Percentiles rank a stretch among this genome's conserved stretches.
Conservation (phyloP, 2,113 vertebrate genomes). For the Corythaixoides concolor region DNA sequence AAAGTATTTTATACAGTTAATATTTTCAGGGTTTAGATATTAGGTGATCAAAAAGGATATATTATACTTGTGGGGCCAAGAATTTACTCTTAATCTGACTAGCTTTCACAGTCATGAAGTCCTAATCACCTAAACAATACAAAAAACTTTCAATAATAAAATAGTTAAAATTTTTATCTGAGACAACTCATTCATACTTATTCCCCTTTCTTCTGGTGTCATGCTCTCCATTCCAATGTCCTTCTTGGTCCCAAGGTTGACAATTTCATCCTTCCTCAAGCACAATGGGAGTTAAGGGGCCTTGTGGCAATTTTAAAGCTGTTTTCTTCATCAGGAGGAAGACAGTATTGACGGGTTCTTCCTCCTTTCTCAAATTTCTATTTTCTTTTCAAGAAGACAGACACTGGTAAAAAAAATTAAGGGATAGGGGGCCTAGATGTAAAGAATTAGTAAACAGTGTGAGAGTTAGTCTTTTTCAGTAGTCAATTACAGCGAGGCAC, state of each 20-base stretch:
- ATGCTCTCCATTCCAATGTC: neutral
- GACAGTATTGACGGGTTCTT: neutral
- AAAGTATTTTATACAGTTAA: neutral
- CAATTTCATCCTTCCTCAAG: neutral
- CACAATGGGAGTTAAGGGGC: fast-evolving
- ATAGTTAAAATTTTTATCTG: neutral
- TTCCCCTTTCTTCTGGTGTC: neutral
- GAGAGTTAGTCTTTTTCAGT: neutral
- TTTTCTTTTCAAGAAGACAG: neutral
- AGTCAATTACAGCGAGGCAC: neutral
- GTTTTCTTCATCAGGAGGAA: neutral
- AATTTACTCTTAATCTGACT: neutral
- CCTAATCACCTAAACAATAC: neutral
- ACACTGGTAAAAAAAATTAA: neutral
- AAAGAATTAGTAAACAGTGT: neutral
- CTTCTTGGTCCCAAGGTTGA: neutral
- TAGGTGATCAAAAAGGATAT: neutral
- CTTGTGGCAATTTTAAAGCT: neutral
- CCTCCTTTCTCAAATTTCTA: neutral
- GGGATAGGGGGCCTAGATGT: neutral
- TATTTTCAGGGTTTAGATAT: neutral
- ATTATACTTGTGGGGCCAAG: neutral
- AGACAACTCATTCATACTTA: neutral
- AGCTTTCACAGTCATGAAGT: neutral
- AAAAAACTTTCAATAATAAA: neutral